Evolutionary conservation across 2,113 vertebrate genomes (phyloP), one percentile per base, ranked within the genome.

Genomic region (Nesoenas mayeri): DNA sequence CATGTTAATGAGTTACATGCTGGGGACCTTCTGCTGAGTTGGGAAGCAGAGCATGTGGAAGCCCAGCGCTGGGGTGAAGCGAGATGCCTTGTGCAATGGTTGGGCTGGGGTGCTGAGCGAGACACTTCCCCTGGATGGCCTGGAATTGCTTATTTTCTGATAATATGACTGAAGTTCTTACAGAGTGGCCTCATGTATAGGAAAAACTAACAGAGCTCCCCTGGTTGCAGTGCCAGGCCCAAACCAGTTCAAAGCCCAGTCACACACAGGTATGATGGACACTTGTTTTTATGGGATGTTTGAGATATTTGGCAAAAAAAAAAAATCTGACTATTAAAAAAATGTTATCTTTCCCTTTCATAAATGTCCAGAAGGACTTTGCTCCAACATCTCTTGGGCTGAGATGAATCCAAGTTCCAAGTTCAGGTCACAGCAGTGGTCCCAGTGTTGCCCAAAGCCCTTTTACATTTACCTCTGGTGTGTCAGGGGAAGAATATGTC

Each of bases 211-310:
- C 36, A 66, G 56, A 62, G 34, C 40, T 62, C 40, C 19, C 11
- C 22, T 14, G 26, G 9, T 1, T 86, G 36, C 50, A 50, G 25
- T 85, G 47, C 67, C 47, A 36, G 20, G 15, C 18, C 51, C 32
- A 53, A 51, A 50, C 8, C 17, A 67, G 48, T 48, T 60, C 26
- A 29, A 44, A 3, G 6, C 31, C 21, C 61, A 65, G 32, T 6
- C 16, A 53, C 28, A 58, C 1, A 0, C 15, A 5, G 70, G 26
- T 19, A 34, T 0, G 1, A 10, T 31, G 44, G 38, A 65, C 15
- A 25, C 38, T 32, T 21, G 4, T 12, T 71, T 78, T 31, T 48
- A 50, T 20, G n/a, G 34, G 44, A 26, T 47, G 16, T 72, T 70
- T 17, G 56, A 67, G 13, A 10, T 74, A 31, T n/a, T 36, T 67